Base-by-base conservation (phyloP, 2,113 vertebrate species). In the Lichenostomus cassidix region DNA sequence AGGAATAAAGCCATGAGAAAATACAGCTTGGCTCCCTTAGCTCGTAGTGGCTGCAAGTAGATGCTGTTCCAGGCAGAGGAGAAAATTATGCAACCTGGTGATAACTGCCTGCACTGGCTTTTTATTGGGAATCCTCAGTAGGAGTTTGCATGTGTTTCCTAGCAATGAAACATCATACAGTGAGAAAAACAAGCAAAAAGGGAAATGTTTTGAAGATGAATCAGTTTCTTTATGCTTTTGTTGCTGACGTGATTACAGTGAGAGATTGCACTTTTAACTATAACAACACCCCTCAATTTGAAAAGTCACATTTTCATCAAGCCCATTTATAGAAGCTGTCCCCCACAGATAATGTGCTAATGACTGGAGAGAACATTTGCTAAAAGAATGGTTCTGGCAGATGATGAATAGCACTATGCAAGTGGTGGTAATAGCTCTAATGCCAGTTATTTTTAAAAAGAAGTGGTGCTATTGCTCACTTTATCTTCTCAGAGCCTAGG, bases 41-140 rank as follows among this genome's bases (percentile, higher is more conserved):
- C 55, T 91, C 71, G 7, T 41, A 83, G 78, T 0, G 7, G 10
- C 64, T 78, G 35, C 79, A 88, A 83, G 76, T 83, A 83, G 88
- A 70, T 90, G 75, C 64, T 83, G 44, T 89, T 94, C 56, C 71
- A 82, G 90, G 52, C 52, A 78, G 44, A 94, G 76, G 68, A 92
- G 87, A 90, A 92, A 93, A 92, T 95, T 83, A 84, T 78, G 83
- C 83, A 94, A 83, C 81, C 76, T 93, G 77, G 83, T 89, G 92
- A 87, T 81, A 92, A 89, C 83, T 70, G 52, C 64, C 83, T 89
- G 60, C 79, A 68, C 20, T 75, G 39, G 12, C 37, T 70, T 95
- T 96, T 95, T 95, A 75, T 56, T 93, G 83, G 83, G 86, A 90
- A 90, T 85, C 88, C 92, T 90, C 80, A 75, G 83, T 90, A 94